Evolutionary conservation across 2,113 vertebrate genomes (phyloP), one percentile per base, ranked within the genome.

Genomic region (Gallinago media): DNA sequence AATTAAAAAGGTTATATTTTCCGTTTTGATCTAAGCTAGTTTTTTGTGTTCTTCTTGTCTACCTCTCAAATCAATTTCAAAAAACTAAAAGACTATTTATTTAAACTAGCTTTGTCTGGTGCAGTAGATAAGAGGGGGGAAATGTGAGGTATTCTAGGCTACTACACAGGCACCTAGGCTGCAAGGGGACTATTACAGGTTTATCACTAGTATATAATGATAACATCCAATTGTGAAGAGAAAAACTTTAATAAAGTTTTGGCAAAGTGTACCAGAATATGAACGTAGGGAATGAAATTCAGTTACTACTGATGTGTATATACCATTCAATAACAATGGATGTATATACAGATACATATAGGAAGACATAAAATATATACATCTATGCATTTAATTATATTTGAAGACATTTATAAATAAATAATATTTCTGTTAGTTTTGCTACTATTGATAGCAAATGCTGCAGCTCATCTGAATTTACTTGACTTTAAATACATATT

Each of bases 401-500:
- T 92, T 84, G 4, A 65, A 61, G 19, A 74, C 20, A 42, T 58
- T 92, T 86, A 92, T 85, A 55, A 65, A 50, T 50, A 92, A 92
- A 80, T 12, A 73, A 7, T 82, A 38, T 36, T 80, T 78, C 18
- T 25, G 4, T 61, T 81, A 54, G 15, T 65, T 88, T 82, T 78
- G 27, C 27, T 67, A 71, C 46, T 56, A 11, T 27, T 71, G 46
- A 42, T 81, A 85, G 38, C 42, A 94, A 92, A 93, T 71, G 55
- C 70, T 75, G 16, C 22, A 68, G 81, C 32, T 47, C 50, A 36
- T 80, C 26, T 62, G 55, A 52, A 95, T 91, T 88, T 88, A 70
- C 68, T 88, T 70, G 66, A 78, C 61, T 75, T 94, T 93, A 96
- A 95, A 90, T 78, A 95, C 31, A 56, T n/a, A 44, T 18, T 71